phyloP scores from a whole-genome alignment of 23 tunicate species.

The Phallusia fumigata region DNA sequence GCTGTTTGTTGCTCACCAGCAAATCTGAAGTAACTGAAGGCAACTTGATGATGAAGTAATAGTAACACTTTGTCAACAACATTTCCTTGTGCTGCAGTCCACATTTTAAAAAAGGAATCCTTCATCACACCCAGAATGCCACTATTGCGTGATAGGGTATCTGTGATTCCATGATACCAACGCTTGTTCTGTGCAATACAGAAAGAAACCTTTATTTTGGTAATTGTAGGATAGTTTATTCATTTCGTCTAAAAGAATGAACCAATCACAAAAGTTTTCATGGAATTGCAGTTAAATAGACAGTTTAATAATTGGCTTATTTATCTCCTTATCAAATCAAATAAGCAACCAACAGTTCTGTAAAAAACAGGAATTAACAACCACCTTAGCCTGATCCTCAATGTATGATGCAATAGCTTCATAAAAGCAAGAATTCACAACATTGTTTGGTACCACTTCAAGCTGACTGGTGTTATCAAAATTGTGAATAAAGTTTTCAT shows the following conservation, averaged over 20 bases:
- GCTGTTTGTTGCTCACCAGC: neutral
- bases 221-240: too few species aligned
- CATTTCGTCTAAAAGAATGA: too few species aligned
- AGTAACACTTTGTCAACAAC: neutral
- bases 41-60: neutral
- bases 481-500: neutral
- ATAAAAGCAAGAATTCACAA: neutral
- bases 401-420: neutral
- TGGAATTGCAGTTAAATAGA: too few species aligned
- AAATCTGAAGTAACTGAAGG: neutral
- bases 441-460: neutral
- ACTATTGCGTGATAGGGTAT: too few species aligned
- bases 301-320: too few species aligned
- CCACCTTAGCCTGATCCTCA: neutral
- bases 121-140: neutral
- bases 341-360: neutral
- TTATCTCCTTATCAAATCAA: too few species aligned
- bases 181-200: neutral
- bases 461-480: neutral
- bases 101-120: neutral
- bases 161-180: too few species aligned
- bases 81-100: neutral
- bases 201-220: neutral
- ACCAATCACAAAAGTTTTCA: too few species aligned
- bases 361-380: neutral